Percentiles rank a stretch among this genome's conserved stretches.
phyloP scores from a whole-genome alignment of 2,888 invertebrate genomes.

The Adela reaumurella region DNA sequence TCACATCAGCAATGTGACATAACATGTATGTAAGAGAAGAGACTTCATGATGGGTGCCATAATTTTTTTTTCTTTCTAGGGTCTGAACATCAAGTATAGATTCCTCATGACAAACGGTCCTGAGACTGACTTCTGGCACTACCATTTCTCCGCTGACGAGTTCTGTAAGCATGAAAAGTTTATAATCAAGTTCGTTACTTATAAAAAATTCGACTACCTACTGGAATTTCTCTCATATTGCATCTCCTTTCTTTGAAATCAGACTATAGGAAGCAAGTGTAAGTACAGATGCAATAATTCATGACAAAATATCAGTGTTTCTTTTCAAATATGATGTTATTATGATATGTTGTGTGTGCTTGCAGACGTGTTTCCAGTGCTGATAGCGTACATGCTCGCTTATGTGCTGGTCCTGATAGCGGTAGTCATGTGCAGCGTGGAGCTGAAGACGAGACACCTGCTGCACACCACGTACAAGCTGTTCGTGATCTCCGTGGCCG shows the following conservation, averaged over 20 bases:
- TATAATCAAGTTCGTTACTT: too few species aligned
- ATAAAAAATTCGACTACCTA: too few species aligned
- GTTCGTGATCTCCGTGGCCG: conserved; percentile 67
- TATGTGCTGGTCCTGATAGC: conserved; percentile 70
- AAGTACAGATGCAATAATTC: too few species aligned
- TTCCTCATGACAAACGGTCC: conserved; percentile 87
- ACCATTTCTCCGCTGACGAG: conserved; percentile 93
- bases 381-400: conserved; percentile 69
- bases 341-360: too few species aligned
- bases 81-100: conserved; percentile 74
- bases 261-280: too few species aligned
- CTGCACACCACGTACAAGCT: conserved; percentile 87
- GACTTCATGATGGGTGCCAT: too few species aligned
- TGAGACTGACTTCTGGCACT: conserved; percentile 75
- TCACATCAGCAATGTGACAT: too few species aligned
- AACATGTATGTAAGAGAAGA: too few species aligned
- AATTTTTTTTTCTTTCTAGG: conserved; percentile 43
- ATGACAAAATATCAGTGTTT: too few species aligned
- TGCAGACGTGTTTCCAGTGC: conserved; percentile 81
- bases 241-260: too few species aligned
- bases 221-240: too few species aligned
- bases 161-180: conserved; percentile 66
- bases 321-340: too few species aligned
- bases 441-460: conserved; percentile 73
- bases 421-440: conserved; percentile 70